phyloP scores from a whole-genome alignment of 2,888 invertebrate genomes.

The Agapetus fuscipes region DNA sequence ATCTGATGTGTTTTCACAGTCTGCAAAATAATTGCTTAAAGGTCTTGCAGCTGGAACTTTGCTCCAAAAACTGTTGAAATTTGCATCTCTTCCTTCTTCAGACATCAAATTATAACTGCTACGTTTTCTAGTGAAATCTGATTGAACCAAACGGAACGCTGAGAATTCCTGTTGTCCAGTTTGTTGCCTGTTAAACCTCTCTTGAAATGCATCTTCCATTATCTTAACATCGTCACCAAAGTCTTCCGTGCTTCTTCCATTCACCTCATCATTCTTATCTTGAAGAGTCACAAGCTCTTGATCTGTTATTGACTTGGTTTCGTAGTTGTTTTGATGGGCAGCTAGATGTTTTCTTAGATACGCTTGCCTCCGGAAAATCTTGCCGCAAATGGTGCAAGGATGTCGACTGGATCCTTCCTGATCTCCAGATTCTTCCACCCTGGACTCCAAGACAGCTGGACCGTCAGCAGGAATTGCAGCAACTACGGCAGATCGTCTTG shows the following conservation, averaged over 20 bases:
- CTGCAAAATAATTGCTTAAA: slow-evolving; percentile 18
- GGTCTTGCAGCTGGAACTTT: slow-evolving; percentile 24
- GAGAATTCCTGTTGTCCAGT: slow-evolving; percentile 29
- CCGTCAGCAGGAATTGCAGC: slow-evolving; percentile 17
- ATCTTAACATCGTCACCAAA: slow-evolving; percentile 20
- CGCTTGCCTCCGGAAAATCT: slow-evolving; percentile 47
- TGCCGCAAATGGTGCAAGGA: slow-evolving; percentile 49
- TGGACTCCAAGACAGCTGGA: slow-evolving; percentile 18
- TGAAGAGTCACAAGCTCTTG: slow-evolving; percentile 8
- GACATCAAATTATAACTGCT: slow-evolving; percentile 7
- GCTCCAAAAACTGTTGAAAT: slow-evolving; percentile 42
- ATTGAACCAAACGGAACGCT: slow-evolving; percentile 39
- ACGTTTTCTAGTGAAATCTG: slow-evolving; percentile 27
- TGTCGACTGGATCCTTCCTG: slow-evolving; percentile 40
- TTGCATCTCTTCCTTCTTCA: slow-evolving; percentile 35
- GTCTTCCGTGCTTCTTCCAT: slow-evolving; percentile 13
- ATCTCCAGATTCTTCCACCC: slow-evolving; percentile 33
- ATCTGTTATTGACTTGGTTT: slow-evolving; percentile 3
- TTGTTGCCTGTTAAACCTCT: slow-evolving; percentile 7
- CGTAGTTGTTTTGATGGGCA: slow-evolving; percentile 36
- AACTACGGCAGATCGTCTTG: slow-evolving; percentile 6
- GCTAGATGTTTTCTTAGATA: slow-evolving; percentile 48
- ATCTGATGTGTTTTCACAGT: slow-evolving; percentile 15
- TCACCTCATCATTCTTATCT: slow-evolving; percentile 11
- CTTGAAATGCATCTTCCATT: slow-evolving; percentile 15